These are phyloP conservation scores for Nothura maculosa DNA, from an alignment of 2,797 vertebrate species.

Conservation along the genomic window DNA sequence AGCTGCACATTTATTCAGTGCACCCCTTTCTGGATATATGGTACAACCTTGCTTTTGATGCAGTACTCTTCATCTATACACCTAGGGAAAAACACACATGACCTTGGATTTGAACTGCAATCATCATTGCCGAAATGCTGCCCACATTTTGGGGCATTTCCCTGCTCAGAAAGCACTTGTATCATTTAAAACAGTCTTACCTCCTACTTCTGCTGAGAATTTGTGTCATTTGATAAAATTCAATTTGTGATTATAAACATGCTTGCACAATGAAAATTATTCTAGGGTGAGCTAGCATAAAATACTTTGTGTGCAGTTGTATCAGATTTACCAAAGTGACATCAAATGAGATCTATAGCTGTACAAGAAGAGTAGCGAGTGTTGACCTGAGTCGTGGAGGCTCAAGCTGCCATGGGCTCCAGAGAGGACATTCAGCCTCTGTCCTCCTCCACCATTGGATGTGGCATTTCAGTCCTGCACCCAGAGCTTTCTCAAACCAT, in stretches of 20 bases:
- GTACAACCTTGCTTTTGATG: neutral
- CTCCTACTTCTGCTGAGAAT: neutral
- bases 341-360: neutral
- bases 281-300: neutral
- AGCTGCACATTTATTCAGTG: neutral
- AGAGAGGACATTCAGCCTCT: accelerated
- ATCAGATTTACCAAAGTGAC: neutral
- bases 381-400: neutral
- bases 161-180: neutral
- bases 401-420: neutral
- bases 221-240: neutral
- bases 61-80: neutral
- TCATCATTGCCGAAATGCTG: neutral
- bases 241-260: neutral
- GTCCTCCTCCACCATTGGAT: neutral
- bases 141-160: no score
- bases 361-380: no score
- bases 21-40: neutral
- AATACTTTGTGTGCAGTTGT: neutral
- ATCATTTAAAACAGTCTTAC: neutral
- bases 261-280: neutral
- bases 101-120: neutral
- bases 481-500: neutral
- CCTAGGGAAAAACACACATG: neutral
- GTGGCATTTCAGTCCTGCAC: neutral